phyloP scores from a whole-genome alignment of 2,113 vertebrate genomes.

The Nothocercus nigrocapillus region DNA sequence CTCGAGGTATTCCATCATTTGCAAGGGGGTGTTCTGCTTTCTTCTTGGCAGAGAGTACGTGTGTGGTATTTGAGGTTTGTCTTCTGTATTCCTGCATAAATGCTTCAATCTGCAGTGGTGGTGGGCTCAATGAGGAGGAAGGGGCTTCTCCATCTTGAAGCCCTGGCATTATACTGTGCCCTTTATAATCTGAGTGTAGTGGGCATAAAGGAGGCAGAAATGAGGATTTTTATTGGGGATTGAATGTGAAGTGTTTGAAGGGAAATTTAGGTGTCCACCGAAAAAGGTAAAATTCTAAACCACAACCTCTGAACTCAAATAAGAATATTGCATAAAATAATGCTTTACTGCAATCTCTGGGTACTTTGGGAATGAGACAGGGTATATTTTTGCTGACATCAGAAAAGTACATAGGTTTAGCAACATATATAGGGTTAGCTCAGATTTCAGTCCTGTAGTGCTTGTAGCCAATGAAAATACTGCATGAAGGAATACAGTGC shows the following conservation, averaged over 20 bases:
- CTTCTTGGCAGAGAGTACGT: neutral
- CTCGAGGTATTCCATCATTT: neutral
- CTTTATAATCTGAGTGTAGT: neutral
- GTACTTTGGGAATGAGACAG: neutral
- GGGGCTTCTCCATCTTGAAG: neutral
- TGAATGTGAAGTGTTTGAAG: neutral
- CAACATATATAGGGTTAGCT: neutral
- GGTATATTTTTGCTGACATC: neutral
- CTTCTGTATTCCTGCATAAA: neutral
- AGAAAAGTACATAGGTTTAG: neutral
- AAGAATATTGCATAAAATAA: neutral
- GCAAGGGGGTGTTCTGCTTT: constrained; percentile 5
- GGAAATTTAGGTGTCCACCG: neutral
- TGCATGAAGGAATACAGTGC: neutral
- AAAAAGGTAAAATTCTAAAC: neutral
- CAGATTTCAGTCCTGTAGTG: neutral
- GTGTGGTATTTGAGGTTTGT: neutral
- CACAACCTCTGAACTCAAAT: neutral
- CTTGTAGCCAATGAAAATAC: neutral
- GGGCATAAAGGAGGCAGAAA: neutral
- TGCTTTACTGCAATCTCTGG: neutral
- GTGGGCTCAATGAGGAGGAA: neutral
- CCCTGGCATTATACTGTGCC: neutral
- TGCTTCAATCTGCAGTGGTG: neutral
- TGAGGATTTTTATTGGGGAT: neutral